Conservation (phyloP, 2,797 vertebrate species). For the Lophius americanus region DNA sequence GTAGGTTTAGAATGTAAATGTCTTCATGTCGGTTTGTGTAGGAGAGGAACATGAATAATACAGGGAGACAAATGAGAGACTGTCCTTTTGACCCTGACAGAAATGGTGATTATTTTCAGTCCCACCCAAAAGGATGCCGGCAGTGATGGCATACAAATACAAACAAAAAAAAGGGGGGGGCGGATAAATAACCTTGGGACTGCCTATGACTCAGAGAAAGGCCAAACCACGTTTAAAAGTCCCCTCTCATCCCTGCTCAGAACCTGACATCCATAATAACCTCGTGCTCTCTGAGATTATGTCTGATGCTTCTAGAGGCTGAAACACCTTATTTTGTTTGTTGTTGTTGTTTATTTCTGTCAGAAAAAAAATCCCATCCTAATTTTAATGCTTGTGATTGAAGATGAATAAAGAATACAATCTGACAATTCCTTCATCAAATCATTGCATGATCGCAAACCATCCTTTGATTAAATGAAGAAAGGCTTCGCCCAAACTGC, state of each 20-base stretch:
- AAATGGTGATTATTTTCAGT: not conserved
- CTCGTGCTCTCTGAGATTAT: not conserved
- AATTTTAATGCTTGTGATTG: too few relatives aligned
- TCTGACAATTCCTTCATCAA: too few relatives aligned
- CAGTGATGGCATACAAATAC: conserved; percentile 39
- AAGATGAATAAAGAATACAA: too few relatives aligned
- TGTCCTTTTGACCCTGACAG: not conserved
- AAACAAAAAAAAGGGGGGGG: conserved; percentile 53
- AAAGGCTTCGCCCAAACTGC: conserved; percentile 7
- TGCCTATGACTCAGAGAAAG: conserved; percentile 34
- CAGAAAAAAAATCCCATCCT: too few relatives aligned
- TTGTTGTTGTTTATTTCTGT: too few relatives aligned
- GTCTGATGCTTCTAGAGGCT: too few relatives aligned
- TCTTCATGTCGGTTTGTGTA: too few relatives aligned
- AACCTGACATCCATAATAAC: conserved; percentile 7
- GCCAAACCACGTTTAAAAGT: conserved; percentile 33
- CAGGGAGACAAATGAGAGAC: too few relatives aligned
- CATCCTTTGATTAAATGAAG: not conserved
- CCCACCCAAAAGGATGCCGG: not conserved
- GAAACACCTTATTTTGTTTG: too few relatives aligned
- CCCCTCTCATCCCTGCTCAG: conserved; percentile 12
- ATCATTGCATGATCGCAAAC: not conserved
- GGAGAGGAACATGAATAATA: too few relatives aligned
- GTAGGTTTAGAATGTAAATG: too few relatives aligned
- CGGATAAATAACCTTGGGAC: conserved; percentile 35